Conservation (phyloP, 2,888 invertebrate genomes). For the Pristionchus mayeri region DNA sequence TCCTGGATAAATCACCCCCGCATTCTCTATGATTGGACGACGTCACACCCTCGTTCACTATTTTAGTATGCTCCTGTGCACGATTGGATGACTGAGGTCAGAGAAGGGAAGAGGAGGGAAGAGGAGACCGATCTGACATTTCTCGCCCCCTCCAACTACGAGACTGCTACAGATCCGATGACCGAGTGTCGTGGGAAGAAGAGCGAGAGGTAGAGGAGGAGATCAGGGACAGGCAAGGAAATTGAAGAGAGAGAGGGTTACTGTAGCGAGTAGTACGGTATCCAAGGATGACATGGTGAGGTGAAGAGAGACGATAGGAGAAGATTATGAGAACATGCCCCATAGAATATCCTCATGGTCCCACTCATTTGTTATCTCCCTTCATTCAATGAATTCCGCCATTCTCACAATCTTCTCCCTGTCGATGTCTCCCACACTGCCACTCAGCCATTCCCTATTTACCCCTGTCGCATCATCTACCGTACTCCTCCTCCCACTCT, state of each 20-base stretch:
- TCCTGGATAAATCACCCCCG: slow-evolving; percentile 8
- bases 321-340: too few relatives aligned
- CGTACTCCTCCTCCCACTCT: not conserved
- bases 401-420: not conserved
- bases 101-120: not conserved
- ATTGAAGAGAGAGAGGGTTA: too few relatives aligned
- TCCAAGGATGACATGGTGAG: not conserved
- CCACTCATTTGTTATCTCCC: not conserved
- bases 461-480: not conserved
- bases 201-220: not conserved
- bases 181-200: slow-evolving; percentile 11
- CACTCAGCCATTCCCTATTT: slow-evolving; percentile 7
- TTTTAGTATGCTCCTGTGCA: not conserved
- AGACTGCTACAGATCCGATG: not conserved
- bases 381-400: not conserved
- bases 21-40: slow-evolving; percentile 8
- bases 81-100: slow-evolving; percentile 11
- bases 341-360: not conserved
- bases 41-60: not conserved
- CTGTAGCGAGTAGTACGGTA: not conserved
- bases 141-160: not conserved
- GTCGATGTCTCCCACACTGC: not conserved
- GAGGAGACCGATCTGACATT: slow-evolving; percentile 16
- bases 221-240: not conserved
- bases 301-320: not conserved